Conservation (phyloP, 2,888 invertebrate species). For the Morpho helenor region DNA sequence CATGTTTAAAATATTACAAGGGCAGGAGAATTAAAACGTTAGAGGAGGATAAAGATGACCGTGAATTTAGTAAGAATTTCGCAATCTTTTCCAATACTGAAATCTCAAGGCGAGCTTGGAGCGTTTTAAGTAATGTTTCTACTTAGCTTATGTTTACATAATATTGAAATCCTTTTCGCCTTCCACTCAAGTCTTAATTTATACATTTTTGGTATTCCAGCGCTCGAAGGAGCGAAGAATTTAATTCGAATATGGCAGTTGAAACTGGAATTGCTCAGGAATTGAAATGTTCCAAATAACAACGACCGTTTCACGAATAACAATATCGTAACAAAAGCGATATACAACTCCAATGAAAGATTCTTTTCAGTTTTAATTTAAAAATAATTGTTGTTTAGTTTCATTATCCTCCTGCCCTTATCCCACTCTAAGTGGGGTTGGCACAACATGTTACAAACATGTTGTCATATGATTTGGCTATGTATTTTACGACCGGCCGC, state of each 20-base stretch:
- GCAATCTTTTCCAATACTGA: no score
- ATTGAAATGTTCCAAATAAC: constrained; percentile 33
- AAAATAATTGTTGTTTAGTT: no score
- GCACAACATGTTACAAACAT: no score
- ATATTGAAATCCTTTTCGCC: constrained; percentile 18
- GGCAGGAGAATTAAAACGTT: no score
- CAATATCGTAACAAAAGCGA: constrained; percentile 19
- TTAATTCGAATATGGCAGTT: constrained; percentile 32
- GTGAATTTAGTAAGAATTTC: no score
- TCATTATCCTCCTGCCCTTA: no score
- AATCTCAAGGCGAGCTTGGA: neutral
- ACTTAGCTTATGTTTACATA: constrained; percentile 10
- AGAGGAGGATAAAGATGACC: no score
- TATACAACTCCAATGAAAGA: constrained; percentile 10
- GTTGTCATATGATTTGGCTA: no score
- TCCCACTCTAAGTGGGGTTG: no score
- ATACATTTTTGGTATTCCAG: constrained; percentile 26
- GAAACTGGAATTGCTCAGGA: constrained; percentile 29
- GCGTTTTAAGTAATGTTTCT: constrained; percentile 1
- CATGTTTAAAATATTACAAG: no score
- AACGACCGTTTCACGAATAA: constrained; percentile 21
- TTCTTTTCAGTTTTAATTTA: constrained; percentile 1
- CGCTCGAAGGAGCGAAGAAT: constrained; percentile 29
- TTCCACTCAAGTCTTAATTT: constrained; percentile 17
- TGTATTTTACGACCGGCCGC: no score